Percentiles rank a stretch among this genome's conserved stretches.
phyloP scores from a whole-genome alignment of 2,888 invertebrate genomes.

The Resseliella maxima region DNA sequence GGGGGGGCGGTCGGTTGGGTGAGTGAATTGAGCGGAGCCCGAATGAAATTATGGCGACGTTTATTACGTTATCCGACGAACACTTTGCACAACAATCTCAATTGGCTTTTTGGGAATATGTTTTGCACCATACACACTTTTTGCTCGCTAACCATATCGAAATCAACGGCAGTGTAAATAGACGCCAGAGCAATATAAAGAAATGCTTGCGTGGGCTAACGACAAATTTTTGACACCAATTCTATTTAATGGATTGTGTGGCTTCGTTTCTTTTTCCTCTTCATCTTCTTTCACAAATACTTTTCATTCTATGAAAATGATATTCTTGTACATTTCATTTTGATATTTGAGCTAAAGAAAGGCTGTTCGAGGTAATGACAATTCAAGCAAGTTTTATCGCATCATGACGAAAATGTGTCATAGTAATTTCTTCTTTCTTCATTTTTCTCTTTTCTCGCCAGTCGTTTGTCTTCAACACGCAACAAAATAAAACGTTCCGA shows the following conservation, averaged over 20 bases:
- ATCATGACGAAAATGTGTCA: constrained; percentile 54
- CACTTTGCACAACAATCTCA: constrained; percentile 13
- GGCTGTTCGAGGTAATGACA: not conserved
- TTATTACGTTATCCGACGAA: constrained; percentile 16
- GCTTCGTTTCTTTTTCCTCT: not conserved
- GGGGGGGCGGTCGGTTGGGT: not conserved
- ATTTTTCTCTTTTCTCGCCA: not conserved
- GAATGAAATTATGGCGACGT: not conserved
- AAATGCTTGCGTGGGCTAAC: constrained; percentile 35
- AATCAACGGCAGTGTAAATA: constrained; percentile 47
- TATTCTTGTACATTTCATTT: not conserved
- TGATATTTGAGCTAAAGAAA: constrained; percentile 5
- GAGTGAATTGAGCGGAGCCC: not conserved
- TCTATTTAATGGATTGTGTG: constrained; percentile 28
- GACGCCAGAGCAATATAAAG: constrained; percentile 31
- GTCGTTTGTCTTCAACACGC: not conserved
- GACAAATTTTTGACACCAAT: constrained; percentile 43
- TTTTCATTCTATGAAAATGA: not conserved
- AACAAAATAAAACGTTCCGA: constrained; percentile 24
- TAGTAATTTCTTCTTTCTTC: no score
- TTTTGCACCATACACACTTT: not conserved
- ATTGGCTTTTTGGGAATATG: constrained; percentile 42
- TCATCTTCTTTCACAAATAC: no score
- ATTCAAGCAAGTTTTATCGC: not conserved
- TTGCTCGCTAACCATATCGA: not conserved